Percentiles rank a stretch among this genome's conserved stretches.
Conservation (phyloP, 2,888 invertebrate genomes). For the Microplitis deprimator region DNA sequence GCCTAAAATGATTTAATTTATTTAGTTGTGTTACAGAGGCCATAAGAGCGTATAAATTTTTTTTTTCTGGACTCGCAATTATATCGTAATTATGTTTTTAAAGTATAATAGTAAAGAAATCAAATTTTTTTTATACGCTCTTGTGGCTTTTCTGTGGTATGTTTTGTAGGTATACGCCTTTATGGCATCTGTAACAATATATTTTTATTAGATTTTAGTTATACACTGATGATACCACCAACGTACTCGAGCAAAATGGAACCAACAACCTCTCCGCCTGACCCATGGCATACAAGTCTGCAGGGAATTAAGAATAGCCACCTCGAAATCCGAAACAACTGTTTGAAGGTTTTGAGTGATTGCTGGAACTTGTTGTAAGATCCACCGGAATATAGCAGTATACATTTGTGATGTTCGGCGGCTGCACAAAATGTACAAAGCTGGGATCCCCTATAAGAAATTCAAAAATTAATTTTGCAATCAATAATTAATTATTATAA, state of each 20-base stretch:
- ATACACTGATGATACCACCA: too few relatives aligned
- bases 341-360: neutral
- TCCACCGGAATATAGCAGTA: neutral
- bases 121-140: too few relatives aligned
- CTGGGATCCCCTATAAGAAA: neutral
- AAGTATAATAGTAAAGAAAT: too few relatives aligned
- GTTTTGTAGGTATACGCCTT: too few relatives aligned
- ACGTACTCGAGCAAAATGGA: conserved; percentile 4
- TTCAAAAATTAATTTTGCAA: too few relatives aligned
- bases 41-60: too few relatives aligned
- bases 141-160: too few relatives aligned
- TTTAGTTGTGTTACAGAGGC: too few relatives aligned
- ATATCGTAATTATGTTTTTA: too few relatives aligned
- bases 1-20: neutral
- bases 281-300: neutral
- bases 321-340: neutral
- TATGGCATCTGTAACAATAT: neutral
- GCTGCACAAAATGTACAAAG: neutral
- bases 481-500: too few relatives aligned
- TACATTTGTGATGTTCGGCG: neutral
- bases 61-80: too few relatives aligned
- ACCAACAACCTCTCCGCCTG: neutral
- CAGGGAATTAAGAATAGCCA: neutral
- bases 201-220: neutral
- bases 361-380: neutral